Evolutionary conservation across 1,140 invertebrate genomes (phyloP).

Genomic region (Panulirus ornatus): DNA sequence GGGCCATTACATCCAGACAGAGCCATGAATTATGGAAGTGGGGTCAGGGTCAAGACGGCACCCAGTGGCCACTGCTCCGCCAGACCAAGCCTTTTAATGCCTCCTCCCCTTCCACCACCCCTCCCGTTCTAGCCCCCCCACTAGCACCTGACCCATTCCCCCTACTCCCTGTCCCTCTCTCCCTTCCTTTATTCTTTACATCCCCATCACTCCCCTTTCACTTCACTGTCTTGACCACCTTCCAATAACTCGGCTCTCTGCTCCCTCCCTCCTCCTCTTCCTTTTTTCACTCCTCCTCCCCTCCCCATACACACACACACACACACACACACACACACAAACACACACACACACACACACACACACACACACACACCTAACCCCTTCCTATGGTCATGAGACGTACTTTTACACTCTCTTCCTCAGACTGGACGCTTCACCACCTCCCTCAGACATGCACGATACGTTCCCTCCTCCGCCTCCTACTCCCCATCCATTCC

Average conservation of each 20-base stretch:
- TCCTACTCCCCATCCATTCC: background rate
- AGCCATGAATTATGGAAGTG: slow-evolving; percentile 69
- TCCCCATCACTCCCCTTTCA: no score
- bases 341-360: background rate
- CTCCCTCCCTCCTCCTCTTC: background rate
- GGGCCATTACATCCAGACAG: slow-evolving; percentile 66
- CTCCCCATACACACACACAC: background rate
- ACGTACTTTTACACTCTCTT: slow-evolving; percentile 32
- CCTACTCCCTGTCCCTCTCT: background rate
- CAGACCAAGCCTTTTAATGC: background rate
- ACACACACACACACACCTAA: background rate
- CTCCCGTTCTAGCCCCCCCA: no score
- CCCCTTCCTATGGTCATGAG: slow-evolving; percentile 28
- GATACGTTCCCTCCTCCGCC: background rate
- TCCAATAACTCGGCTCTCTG: no score
- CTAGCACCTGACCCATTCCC: background rate
- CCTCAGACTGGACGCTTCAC: background rate
- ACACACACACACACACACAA: background rate
- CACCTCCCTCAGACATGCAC: slow-evolving; percentile 29
- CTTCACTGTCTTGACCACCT: no score
- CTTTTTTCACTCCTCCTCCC: background rate
- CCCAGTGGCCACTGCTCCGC: slow-evolving; percentile 16
- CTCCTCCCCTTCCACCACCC: background rate
- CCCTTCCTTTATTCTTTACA: background rate
- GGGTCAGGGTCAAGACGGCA: slow-evolving; percentile 46